Evolutionary conservation across 2,797 vertebrate genomes (phyloP), one percentile per base, ranked within the genome.

Genomic region (Takifugu rubripes): DNA sequence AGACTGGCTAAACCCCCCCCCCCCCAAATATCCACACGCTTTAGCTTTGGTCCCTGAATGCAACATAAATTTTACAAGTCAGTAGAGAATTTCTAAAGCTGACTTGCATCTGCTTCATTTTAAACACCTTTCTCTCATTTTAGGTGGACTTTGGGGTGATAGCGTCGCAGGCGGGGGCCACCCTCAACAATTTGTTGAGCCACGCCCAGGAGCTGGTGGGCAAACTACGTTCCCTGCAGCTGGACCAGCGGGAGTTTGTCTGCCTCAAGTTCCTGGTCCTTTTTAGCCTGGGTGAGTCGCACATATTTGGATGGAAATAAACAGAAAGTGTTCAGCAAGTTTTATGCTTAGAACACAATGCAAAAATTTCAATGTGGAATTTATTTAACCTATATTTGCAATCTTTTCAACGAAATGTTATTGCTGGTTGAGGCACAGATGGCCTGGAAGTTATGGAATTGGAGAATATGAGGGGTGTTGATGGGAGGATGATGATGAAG

Each of bases 201-300:
- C 96, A 97, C 0, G 94, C 97, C 17, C 97, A 99, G 86, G 96
- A 99, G 49, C 73, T 99, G 58, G 94, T 98, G 87, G 89, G 88
- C 71, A 98, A 96, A 80, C 93, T 99, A 54, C 95, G 96, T 15
- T 93, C 94, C 1, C 89, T 99, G 17, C 97, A 98, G 90, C 91
- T 99, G 49, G 97, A 99, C 83, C 94, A 96, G 70, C 93, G 97
- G 78, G 97, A 99, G 84, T 99, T 99, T 11, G 96, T 99, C 68
- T 99, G 96, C 89, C 93, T 99, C 85, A 98, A 98, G 88, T 99
- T 99, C 88, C 84, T 99, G 87, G 96, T 98, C 84, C 93, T 99
- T 55, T 99, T 99, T 86, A 99, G 96, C 87, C 90, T 96, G 84
- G 97, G 97, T 98, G 89, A 92, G 95, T 91, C 31, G 40, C 29